phyloP scores from a whole-genome alignment of 2,888 invertebrate genomes.

The Coleophora flavipennella region DNA sequence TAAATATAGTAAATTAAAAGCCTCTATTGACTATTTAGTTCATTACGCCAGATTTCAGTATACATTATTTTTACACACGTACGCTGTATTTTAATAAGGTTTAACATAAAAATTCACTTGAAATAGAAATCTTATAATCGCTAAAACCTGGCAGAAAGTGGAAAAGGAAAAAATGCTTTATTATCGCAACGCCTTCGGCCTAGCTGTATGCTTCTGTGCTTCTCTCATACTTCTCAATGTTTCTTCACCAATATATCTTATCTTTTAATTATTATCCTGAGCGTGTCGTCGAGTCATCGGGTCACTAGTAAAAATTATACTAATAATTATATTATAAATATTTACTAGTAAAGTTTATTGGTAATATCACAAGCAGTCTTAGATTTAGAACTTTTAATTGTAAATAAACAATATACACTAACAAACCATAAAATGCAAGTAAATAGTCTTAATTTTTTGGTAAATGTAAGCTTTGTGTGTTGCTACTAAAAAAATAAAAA shows the following conservation, averaged over 20 bases:
- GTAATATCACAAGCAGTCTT: background rate
- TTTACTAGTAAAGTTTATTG: too few species aligned
- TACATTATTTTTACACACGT: background rate
- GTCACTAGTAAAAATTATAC: too few species aligned
- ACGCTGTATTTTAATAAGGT: too few species aligned
- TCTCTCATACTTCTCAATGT: constrained; percentile 51
- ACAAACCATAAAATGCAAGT: constrained; percentile 62
- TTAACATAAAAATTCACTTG: background rate
- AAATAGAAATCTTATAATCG: too few species aligned
- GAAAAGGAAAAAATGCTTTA: constrained; percentile 23
- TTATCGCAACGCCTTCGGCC: constrained; percentile 44
- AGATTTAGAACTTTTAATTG: constrained; percentile 23
- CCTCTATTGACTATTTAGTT: background rate
- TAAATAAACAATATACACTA: constrained; percentile 60
- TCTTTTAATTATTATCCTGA: constrained; percentile 3
- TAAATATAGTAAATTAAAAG: background rate
- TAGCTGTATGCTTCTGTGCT: constrained; percentile 53
- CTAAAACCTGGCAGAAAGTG: too few species aligned
- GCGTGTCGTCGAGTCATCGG: constrained; percentile 2
- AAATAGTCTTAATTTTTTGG: too few species aligned
- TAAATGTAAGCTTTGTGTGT: constrained; percentile 56
- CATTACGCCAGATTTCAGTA: background rate
- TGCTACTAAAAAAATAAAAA: constrained; percentile 27
- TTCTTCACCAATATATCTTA: constrained; percentile 16
- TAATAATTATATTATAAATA: too few species aligned